Evolutionary conservation across 2,113 vertebrate species (phyloP).

Genomic region (Clarias magur): DNA sequence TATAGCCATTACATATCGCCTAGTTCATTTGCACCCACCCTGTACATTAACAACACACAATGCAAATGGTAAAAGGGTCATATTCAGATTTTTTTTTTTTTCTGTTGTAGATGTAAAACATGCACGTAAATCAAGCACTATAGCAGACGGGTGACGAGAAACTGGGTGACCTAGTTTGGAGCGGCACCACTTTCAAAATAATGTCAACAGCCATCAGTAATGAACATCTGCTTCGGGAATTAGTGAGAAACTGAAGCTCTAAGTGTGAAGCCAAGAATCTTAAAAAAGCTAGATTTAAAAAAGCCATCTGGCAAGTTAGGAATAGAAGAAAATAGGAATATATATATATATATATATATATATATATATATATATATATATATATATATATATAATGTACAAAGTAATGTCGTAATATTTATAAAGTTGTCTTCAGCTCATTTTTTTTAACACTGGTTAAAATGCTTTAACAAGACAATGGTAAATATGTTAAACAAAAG

Average conservation of each 20-base stretch:
- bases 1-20: too few species aligned
- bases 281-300: background rate
- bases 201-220: background rate
- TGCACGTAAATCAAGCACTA: too few species aligned
- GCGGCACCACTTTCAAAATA: background rate
- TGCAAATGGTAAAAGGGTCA: too few species aligned
- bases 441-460: background rate
- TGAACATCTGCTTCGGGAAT: background rate
- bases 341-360: too few species aligned
- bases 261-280: background rate
- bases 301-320: background rate
- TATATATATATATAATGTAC: background rate
- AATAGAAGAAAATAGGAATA: too few species aligned
- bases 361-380: too few species aligned
- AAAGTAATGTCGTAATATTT: background rate
- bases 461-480: too few species aligned
- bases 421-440: background rate
- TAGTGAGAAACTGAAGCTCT: background rate
- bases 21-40: too few species aligned
- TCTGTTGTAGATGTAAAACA: too few species aligned
- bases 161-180: background rate
- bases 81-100: background rate
- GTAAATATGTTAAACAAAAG: too few species aligned
- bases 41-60: too few species aligned
- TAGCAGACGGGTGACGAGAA: background rate